These are phyloP conservation scores for Aphelenchoides bicaudatus DNA, from an alignment of 2,888 invertebrate genomes.

Conservation along the genomic window DNA sequence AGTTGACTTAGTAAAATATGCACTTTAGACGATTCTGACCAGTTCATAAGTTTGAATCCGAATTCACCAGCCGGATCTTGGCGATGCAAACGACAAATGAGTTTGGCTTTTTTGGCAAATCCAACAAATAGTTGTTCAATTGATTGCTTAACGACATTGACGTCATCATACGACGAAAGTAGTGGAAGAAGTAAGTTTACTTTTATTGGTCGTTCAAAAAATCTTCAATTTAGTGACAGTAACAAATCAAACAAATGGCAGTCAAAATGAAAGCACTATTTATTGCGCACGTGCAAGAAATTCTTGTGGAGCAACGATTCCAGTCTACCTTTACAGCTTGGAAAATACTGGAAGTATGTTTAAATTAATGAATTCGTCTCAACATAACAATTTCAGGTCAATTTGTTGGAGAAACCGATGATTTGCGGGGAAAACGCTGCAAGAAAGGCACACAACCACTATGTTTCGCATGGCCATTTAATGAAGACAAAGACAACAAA, in stretches of 20 bases:
- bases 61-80: background rate
- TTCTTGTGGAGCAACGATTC: slow-evolving; percentile 9
- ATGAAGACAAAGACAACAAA: too few relatives aligned
- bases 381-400: too few relatives aligned
- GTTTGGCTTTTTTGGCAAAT: background rate
- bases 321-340: slow-evolving; percentile 1
- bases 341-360: too few relatives aligned
- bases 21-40: too few relatives aligned
- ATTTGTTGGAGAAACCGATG: too few relatives aligned
- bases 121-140: background rate
- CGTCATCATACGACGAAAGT: background rate
- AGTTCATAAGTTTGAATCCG: slow-evolving; percentile 3
- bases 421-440: too few relatives aligned
- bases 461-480: too few relatives aligned
- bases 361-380: too few relatives aligned
- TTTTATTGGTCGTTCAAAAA: background rate
- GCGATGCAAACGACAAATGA: background rate
- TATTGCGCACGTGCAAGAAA: background rate
- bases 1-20: too few relatives aligned
- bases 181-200: background rate
- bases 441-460: too few relatives aligned
- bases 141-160: background rate
- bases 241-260: background rate
- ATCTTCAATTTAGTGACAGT: background rate
- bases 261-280: background rate